Evolutionary conservation across 2,888 invertebrate species (phyloP), one percentile per base, ranked within the genome.

Genomic region (Nudaria mundana): DNA sequence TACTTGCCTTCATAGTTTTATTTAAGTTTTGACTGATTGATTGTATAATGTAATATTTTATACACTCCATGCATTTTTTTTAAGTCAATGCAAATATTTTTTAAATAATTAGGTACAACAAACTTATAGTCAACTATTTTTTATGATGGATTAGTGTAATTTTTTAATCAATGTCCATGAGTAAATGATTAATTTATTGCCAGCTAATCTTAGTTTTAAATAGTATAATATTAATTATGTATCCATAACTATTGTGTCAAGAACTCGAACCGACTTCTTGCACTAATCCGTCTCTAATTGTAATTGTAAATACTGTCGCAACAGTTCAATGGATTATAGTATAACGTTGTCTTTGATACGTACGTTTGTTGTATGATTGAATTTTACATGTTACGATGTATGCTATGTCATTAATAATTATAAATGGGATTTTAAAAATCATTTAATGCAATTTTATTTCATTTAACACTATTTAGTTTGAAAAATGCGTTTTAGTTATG

Each of bases 11-110:
- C 62, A 63, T 78, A 78, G 66, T 68, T 71, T 67, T 64, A 63
- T 62, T 65, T 75, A 75, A 72, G 66, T 74, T 83, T 79, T 78
- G 86, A 85, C 86, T 85, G 86, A 85, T 79, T 78, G 77, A 72
- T 81, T 42, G 26, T 42, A 30, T 43, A 43, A 25, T 30, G 23
- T 63, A 12, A 60, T 51, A 63, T 63, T 66, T 69, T 75, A 71
- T 76, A 75, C 70, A 73, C 66, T 66, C 63, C 65, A 63, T 74
- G 76, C 81, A 80, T 78, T 79, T 76, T 65, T 57, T 65, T 57
- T 60, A 67, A 64, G 68, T 73, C 71, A 72, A 76, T 76, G 73
- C 73, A 72, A 73, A 62, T 63, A 57, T 63, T 63, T 56, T 53
- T 60, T 63, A 49, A 44, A 43, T 64, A 63, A 61, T 60, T 71